Evolutionary conservation across 2,797 vertebrate genomes (phyloP).

Genomic region (Macropodus opercularis): DNA sequence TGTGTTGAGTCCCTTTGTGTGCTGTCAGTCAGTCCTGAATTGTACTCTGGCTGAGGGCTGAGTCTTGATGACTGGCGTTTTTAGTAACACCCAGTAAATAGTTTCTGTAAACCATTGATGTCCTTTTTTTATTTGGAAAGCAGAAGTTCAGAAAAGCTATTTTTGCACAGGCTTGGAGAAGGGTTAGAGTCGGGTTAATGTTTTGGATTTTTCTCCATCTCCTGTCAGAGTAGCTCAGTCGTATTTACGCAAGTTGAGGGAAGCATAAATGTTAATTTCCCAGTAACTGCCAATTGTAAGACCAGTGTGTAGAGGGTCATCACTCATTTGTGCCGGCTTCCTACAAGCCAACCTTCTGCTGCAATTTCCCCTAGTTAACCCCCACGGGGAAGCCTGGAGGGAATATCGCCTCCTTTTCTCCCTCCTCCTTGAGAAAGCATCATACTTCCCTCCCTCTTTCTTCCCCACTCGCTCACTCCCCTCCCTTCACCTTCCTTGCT

Average conservation of each 20-base stretch:
- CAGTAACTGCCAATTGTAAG: not conserved
- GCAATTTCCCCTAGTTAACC: conserved; percentile 48
- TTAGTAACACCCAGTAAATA: conserved; percentile 51
- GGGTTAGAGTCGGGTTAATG: conserved; percentile 22
- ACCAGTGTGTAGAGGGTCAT: conserved; percentile 13
- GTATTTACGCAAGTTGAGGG: conserved; percentile 5
- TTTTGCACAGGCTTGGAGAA: conserved; percentile 13
- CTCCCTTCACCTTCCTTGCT: conserved; percentile 33
- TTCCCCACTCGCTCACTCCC: conserved; percentile 1
- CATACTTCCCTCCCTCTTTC: conserved; percentile 43
- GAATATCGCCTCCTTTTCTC: conserved; percentile 44
- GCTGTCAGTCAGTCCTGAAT: conserved; percentile 57
- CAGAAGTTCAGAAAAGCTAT: conserved; percentile 31
- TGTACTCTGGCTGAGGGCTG: conserved; percentile 35
- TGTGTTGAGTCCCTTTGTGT: conserved; percentile 37
- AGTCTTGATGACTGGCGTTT: conserved; percentile 48
- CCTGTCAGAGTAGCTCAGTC: conserved; percentile 2
- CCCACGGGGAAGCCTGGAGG: conserved; percentile 51
- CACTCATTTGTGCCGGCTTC: conserved; percentile 13
- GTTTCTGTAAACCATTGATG: conserved; percentile 36
- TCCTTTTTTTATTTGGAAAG: conserved; percentile 30
- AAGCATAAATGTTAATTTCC: conserved; percentile 15
- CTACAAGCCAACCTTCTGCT: conserved; percentile 40
- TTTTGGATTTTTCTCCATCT: conserved; percentile 19
- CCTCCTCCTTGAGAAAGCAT: conserved; percentile 53